A percentile compares a stretch with the other conserved stretches of the same genome.
phyloP scores from a whole-genome alignment of 2,888 invertebrate species.

The Cataglyphis altisquamis region DNA sequence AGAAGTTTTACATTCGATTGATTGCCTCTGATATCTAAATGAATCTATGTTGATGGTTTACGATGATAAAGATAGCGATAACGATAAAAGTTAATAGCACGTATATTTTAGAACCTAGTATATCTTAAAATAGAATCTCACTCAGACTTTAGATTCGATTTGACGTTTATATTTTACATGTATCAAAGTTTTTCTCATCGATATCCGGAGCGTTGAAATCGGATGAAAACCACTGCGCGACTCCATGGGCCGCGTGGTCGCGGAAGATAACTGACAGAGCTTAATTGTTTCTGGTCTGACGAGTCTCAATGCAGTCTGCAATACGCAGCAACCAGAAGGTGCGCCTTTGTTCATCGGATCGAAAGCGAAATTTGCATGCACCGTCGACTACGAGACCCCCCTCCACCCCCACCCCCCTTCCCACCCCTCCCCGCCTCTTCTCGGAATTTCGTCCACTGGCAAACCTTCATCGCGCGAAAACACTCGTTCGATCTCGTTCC shows the following conservation, averaged over 20 bases:
- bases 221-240: conserved; percentile 69
- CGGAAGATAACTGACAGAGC: conserved; percentile 81
- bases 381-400: conserved; percentile 58
- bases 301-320: conserved; percentile 79
- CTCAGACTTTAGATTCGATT: conserved; percentile 1
- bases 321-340: conserved; percentile 71
- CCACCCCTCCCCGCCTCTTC: neutral
- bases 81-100: conserved; percentile 19
- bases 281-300: conserved; percentile 85
- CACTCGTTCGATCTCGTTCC: conserved; percentile 57
- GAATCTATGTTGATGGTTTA: neutral
- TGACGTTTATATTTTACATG: neutral
- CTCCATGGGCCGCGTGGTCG: conserved; percentile 76
- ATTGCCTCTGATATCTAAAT: conserved; percentile 18
- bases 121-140: conserved; percentile 21
- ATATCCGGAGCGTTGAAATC: neutral
- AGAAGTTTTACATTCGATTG: conserved; percentile 29
- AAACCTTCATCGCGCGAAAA: conserved; percentile 50
- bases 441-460: conserved; percentile 63
- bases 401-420: neutral
- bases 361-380: conserved; percentile 74
- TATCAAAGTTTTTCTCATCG: conserved; percentile 1
- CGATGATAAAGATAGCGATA: conserved; percentile 28
- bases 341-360: conserved; percentile 75
- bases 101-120: neutral